Conservation (phyloP, 2,113 vertebrate genomes). For the Castor canadensis region DNA sequence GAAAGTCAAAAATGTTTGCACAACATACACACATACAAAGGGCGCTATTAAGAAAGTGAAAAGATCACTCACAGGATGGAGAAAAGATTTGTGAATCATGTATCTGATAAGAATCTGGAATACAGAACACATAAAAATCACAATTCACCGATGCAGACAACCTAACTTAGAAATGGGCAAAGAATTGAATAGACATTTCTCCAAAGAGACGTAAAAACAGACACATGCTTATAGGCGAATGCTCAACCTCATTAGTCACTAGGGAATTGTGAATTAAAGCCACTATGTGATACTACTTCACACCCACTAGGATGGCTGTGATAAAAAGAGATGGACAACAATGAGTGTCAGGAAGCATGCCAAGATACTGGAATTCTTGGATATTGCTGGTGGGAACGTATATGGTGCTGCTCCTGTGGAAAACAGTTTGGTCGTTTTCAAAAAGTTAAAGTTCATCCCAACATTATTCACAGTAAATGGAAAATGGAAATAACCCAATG, state of each 20-base stretch:
- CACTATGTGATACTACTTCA: not conserved
- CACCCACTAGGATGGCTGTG: not conserved
- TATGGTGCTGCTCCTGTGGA: too few relatives aligned
- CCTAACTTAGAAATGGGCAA: not conserved
- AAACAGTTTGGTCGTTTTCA: too few relatives aligned
- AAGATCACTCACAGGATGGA: not conserved
- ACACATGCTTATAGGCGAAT: not conserved
- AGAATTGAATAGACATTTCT: not conserved
- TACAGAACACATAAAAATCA: not conserved
- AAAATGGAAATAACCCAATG: too few relatives aligned
- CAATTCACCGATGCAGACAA: not conserved
- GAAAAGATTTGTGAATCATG: not conserved
- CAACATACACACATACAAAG: not conserved
- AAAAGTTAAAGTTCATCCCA: too few relatives aligned
- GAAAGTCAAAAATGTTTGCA: not conserved
- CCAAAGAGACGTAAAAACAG: not conserved
- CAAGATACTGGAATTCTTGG: too few relatives aligned
- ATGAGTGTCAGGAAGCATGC: not conserved
- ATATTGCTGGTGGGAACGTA: too few relatives aligned
- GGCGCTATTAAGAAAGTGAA: not conserved
- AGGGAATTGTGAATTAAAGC: not conserved
- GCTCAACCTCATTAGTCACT: not conserved
- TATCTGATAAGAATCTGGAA: not conserved
- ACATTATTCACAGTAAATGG: too few relatives aligned
- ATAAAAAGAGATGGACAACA: not conserved